Conservation (phyloP, 2,797 vertebrate genomes). For the Epinephelus awoara region DNA sequence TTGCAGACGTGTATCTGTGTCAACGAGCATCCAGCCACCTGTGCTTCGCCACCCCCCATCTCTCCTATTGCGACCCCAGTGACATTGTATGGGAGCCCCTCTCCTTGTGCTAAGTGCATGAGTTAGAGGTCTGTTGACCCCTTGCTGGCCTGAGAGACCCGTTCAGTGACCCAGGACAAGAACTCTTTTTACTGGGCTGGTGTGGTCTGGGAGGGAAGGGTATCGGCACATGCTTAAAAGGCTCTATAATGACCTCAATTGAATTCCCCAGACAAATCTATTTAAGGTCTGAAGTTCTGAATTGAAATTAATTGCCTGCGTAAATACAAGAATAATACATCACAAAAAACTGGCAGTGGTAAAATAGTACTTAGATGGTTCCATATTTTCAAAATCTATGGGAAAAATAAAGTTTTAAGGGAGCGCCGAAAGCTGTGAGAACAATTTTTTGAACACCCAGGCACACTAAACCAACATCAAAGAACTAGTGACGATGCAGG, state of each 20-base stretch:
- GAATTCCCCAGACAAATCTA: slow-evolving; percentile 12
- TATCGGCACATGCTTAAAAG: slow-evolving; percentile 38
- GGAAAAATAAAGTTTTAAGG: background rate
- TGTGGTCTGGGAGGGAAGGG: slow-evolving; percentile 30
- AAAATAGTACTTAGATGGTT: background rate
- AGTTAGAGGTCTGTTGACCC: slow-evolving; percentile 67
- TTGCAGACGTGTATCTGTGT: slow-evolving; percentile 46
- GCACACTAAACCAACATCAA: too few relatives aligned
- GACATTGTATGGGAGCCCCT: slow-evolving; percentile 40
- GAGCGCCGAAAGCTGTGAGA: background rate
- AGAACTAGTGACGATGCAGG: too few relatives aligned
- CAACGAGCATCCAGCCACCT: slow-evolving; percentile 56
- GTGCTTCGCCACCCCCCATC: background rate
- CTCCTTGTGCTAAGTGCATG: slow-evolving; percentile 57
- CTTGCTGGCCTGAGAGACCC: slow-evolving; percentile 35
- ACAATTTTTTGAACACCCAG: background rate
- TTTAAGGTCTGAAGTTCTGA: slow-evolving; percentile 1
- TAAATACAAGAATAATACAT: background rate
- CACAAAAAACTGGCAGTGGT: too few relatives aligned
- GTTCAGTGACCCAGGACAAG: slow-evolving; percentile 64
- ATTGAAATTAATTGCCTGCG: background rate
- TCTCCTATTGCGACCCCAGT: slow-evolving; percentile 19
- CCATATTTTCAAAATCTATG: background rate
- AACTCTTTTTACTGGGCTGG: slow-evolving; percentile 56
- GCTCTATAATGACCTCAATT: slow-evolving; percentile 38